Evolutionary conservation across 2,888 invertebrate genomes (phyloP).

Genomic region (Luperina testacea): DNA sequence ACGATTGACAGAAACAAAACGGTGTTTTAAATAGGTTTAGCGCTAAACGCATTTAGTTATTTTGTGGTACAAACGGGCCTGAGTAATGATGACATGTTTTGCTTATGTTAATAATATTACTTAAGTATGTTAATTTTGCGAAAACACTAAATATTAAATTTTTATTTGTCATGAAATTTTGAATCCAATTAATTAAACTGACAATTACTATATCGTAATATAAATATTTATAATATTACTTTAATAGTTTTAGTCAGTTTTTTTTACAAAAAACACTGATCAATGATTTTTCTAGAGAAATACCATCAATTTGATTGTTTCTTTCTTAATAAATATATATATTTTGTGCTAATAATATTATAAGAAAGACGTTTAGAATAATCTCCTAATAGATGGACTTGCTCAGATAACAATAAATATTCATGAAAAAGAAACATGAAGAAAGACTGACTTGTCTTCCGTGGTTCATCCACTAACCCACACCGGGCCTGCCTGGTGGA

Average conservation of each 20-base stretch:
- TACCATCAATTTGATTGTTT: conserved; percentile 47
- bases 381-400: not conserved
- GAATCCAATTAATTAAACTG: not conserved
- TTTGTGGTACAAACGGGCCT: not conserved
- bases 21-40: not conserved
- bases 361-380: conserved; percentile 17
- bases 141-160: not conserved
- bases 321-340: conserved; percentile 15
- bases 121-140: not conserved
- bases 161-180: conserved; percentile 25
- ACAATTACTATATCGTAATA: conserved; percentile 3
- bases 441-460: not conserved
- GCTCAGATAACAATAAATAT: not conserved
- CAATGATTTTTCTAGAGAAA: not conserved
- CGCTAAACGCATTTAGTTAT: not conserved
- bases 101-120: not conserved
- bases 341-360: conserved; percentile 46
- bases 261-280: not conserved
- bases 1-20: not conserved
- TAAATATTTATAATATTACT: not conserved
- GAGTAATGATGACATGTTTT: not conserved
- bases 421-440: not conserved
- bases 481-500: not conserved
- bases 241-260: not conserved
- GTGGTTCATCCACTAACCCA: too few species aligned